A percentile compares a stretch with the other conserved stretches of the same genome.
These are phyloP conservation scores for Elmis aenea DNA, from an alignment of 2,888 invertebrate genomes.

Conservation along the genomic window DNA sequence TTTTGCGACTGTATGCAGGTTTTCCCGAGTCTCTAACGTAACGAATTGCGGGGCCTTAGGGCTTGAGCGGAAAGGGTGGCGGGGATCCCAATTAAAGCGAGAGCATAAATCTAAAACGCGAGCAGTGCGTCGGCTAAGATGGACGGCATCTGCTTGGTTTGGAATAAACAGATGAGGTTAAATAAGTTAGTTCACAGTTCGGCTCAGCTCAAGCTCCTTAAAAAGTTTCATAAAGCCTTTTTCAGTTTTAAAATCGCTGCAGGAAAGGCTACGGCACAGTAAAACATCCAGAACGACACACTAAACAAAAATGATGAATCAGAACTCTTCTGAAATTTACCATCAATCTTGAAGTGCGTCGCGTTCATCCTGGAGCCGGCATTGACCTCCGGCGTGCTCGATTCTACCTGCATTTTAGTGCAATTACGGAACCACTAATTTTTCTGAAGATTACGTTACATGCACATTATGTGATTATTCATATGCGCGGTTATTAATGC, in stretches of 20 bases:
- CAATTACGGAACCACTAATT: no score
- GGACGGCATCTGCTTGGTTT: slow-evolving; percentile 36
- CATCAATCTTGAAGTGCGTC: no score
- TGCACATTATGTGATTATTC: no score
- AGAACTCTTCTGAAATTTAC: no score
- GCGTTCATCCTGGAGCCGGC: no score
- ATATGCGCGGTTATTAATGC: no score
- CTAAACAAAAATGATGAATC: no score
- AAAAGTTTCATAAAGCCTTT: not conserved
- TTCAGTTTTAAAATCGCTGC: not conserved
- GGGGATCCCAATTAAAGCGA: slow-evolving; percentile 42
- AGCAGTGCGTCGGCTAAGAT: slow-evolving; percentile 34
- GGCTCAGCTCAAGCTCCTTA: not conserved
- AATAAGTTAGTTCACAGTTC: slow-evolving; percentile 9
- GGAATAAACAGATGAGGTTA: slow-evolving; percentile 40
- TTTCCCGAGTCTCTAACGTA: slow-evolving; percentile 32
- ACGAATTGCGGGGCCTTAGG: slow-evolving; percentile 34
- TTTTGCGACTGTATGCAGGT: slow-evolving; percentile 43
- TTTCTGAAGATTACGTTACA: no score
- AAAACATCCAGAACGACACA: not conserved
- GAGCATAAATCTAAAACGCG: slow-evolving; percentile 39
- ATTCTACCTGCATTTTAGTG: no score
- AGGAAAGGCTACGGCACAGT: not conserved
- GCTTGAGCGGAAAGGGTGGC: slow-evolving; percentile 25
- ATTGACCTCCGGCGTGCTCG: no score